These are phyloP conservation scores for Ommatoiulus sabulosus DNA, from an alignment of 2,888 invertebrate species.

Conservation along the genomic window DNA sequence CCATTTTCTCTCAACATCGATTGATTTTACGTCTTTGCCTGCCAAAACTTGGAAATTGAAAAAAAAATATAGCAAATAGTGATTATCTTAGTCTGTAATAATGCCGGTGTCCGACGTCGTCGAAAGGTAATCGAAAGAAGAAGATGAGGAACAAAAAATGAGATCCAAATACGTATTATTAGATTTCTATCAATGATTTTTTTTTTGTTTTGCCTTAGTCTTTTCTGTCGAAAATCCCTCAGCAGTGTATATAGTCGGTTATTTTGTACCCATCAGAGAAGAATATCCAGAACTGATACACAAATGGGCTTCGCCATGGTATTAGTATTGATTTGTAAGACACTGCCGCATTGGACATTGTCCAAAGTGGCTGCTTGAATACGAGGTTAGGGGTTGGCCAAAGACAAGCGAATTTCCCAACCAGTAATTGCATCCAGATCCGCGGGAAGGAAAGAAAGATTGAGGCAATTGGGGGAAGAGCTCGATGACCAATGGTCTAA, in stretches of 20 bases:
- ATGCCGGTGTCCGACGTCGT: background rate
- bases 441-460: background rate
- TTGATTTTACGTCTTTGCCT: background rate
- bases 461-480: slow-evolving; percentile 27
- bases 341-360: background rate
- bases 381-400: slow-evolving; percentile 19
- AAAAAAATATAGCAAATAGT: background rate
- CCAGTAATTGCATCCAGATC: slow-evolving; percentile 24
- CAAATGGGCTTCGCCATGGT: background rate
- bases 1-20: background rate
- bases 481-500: slow-evolving; percentile 17
- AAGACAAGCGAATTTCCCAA: slow-evolving; percentile 12
- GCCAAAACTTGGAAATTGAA: background rate
- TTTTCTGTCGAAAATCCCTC: background rate
- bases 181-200: slow-evolving; percentile 18
- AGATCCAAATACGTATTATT: slow-evolving; percentile 3
- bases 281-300: slow-evolving; percentile 10
- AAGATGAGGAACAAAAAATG: background rate
- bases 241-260: background rate
- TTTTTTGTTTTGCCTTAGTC: background rate
- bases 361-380: slow-evolving; percentile 18
- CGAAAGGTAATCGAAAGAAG: background rate
- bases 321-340: slow-evolving; percentile 1
- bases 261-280: slow-evolving; percentile 18
- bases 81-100: slow-evolving; percentile 14